Evolutionary conservation across 64 coral and sea anemone species (phyloP).

Genomic region (Actinia equina): DNA sequence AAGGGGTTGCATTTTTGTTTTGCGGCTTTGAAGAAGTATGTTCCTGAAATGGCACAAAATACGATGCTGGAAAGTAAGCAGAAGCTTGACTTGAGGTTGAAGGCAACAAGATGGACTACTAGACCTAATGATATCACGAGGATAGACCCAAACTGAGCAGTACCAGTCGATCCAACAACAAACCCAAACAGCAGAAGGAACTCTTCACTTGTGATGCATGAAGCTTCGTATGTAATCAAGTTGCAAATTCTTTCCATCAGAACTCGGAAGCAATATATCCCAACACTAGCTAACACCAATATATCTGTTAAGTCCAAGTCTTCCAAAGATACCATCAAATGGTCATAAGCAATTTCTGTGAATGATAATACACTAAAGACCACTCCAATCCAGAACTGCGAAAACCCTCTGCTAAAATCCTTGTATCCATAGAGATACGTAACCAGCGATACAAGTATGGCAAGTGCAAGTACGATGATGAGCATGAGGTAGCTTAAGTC

Average conservation of each 20-base stretch:
- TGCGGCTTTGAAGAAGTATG: slow-evolving; percentile 83
- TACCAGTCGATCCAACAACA: slow-evolving; percentile 52
- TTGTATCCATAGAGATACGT: slow-evolving; percentile 74
- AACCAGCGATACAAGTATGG: slow-evolving; percentile 68
- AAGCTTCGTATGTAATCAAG: slow-evolving; percentile 42
- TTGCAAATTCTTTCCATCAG: slow-evolving; percentile 63
- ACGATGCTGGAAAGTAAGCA: slow-evolving; percentile 52
- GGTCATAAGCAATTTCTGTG: slow-evolving; percentile 89
- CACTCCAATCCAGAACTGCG: slow-evolving; percentile 86
- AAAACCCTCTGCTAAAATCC: slow-evolving; percentile 69
- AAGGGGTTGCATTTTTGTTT: slow-evolving; percentile 91
- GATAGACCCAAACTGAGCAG: slow-evolving; percentile 62
- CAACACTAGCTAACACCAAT: slow-evolving; percentile 63
- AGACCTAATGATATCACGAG: slow-evolving; percentile 57
- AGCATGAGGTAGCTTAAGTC: slow-evolving; percentile 84
- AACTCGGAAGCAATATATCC: slow-evolving; percentile 52
- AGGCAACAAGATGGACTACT: slow-evolving; percentile 68
- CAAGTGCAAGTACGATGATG: slow-evolving; percentile 58
- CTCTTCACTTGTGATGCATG: slow-evolving; percentile 77
- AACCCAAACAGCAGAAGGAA: slow-evolving; percentile 77
- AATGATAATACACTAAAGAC: slow-evolving; percentile 95
- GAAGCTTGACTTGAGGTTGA: slow-evolving; percentile 90
- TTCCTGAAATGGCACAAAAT: slow-evolving; percentile 48
- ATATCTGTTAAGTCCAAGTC: slow-evolving; percentile 90
- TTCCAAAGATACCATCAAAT: slow-evolving; percentile 73